Evolutionary conservation across 2,888 invertebrate genomes (phyloP), one percentile per base, ranked within the genome.

Genomic region (Malacosoma neustria): DNA sequence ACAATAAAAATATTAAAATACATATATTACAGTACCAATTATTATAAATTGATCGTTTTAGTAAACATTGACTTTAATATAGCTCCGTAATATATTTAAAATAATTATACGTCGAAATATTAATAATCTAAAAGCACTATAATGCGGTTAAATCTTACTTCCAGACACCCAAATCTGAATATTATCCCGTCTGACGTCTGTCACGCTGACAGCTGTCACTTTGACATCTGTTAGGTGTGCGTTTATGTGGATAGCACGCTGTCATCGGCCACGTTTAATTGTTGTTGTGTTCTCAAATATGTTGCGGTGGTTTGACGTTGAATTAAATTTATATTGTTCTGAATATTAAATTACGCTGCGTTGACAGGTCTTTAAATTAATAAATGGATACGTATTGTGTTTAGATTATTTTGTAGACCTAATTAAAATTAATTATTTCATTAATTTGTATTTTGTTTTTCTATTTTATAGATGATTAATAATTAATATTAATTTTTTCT

Each of bases 221-320:
- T 30, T 7, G 22, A 22, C 22, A 22, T 2, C 22, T 22, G 22
- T 7, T 9, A 22, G 43, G 45, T 45, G 40, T 40, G 48, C 60
- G 55, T 58, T 61, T 63, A 63, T 61, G 65, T 66, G 55, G 48
- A 51, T 45, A 38, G 54, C 54, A 52, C 52, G 58, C 49, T 57
- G 51, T 54, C 51, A 54, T 32, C 44, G 50, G 22, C 36, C 38
- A 50, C 48, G 54, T 56, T 51, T 65, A 58, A 64, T 61, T 57
- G 50, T 61, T 51, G 45, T 52, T 55, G 51, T 48, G 57, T 52
- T 44, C 48, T 46, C 46, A 49, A 51, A 51, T 53, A 22, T 22
- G 22, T 22, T 3, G 15, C 15, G 29, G 11, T 32, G 22, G n/a
- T 13, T 2, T 12, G 32, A 32, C 13, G 13, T 32, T 5, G 14